Conservation (phyloP, 1,140 invertebrate genomes). For the Parapsyche elsis region DNA sequence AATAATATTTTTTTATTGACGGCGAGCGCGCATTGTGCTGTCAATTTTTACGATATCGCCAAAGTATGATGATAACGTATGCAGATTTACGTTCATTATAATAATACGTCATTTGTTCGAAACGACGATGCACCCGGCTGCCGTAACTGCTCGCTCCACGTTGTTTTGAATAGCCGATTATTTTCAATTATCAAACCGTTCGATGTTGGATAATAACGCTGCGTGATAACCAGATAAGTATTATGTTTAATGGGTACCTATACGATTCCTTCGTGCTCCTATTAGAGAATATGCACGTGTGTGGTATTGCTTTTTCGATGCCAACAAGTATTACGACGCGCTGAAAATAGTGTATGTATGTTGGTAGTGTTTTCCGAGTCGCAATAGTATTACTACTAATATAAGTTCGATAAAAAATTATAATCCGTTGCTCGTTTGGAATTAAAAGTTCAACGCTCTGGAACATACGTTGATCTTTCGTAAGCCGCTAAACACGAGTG, state of each 20-base stretch:
- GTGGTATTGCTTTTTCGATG: no score
- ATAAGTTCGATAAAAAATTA: not conserved
- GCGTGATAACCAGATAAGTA: not conserved
- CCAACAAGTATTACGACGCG: no score
- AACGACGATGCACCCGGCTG: no score
- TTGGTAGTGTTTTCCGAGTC: no score
- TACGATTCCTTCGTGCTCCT: no score
- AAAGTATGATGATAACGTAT: not conserved
- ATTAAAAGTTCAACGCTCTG: constrained; percentile 30
- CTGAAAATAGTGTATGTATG: no score
- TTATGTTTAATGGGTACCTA: not conserved
- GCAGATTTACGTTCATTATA: not conserved
- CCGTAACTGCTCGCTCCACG: not conserved
- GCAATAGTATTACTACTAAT: no score
- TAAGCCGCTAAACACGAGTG: not conserved
- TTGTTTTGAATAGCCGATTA: not conserved
- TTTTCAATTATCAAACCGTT: not conserved
- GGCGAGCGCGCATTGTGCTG: no score
- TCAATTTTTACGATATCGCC: constrained; percentile 2
- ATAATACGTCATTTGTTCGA: no score
- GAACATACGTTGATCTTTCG: not conserved
- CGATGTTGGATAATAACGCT: not conserved
- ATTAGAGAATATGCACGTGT: no score
- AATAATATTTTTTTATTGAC: not conserved
- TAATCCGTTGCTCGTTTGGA: constrained; percentile 21